Percentiles rank a stretch among this genome's conserved stretches.
phyloP scores from a whole-genome alignment of 2,797 vertebrate species.

The Podarcis siculus region DNA sequence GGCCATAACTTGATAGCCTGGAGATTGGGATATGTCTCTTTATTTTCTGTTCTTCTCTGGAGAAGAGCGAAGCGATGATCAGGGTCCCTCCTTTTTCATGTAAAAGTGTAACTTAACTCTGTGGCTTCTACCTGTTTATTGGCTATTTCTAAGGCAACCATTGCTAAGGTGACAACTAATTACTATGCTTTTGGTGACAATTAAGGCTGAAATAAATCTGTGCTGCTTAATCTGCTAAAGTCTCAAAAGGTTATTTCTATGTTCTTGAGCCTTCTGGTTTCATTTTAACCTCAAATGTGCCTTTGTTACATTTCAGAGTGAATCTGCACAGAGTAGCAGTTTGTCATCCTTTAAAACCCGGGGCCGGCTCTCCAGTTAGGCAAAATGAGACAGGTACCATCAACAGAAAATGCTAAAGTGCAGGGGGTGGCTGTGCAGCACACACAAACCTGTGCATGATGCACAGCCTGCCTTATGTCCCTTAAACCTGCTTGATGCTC shows the following conservation, averaged over 20 bases:
- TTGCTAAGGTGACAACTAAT: conserved; percentile 17
- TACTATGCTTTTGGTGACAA: not conserved
- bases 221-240: not conserved
- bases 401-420: too few species aligned
- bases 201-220: conserved; percentile 15
- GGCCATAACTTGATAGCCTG: not conserved
- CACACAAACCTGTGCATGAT: too few species aligned
- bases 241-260: not conserved
- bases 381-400: too few species aligned
- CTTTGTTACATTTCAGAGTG: not conserved
- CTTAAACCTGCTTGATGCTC: too few species aligned
- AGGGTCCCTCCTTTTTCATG: not conserved
- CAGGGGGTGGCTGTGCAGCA: too few species aligned
- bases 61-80: not conserved
- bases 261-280: not conserved
- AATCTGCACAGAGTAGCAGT: not conserved
- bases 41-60: not conserved
- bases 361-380: too few species aligned
- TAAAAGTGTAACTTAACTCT: not conserved
- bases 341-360: not conserved
- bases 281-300: not conserved
- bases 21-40: not conserved
- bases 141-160: conserved; percentile 13
- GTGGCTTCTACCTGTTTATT: not conserved
- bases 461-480: too few species aligned